Evolutionary conservation across 53 echinoderm and acorn worm genomes (phyloP).

Genomic region (Actinopyga echinites): DNA sequence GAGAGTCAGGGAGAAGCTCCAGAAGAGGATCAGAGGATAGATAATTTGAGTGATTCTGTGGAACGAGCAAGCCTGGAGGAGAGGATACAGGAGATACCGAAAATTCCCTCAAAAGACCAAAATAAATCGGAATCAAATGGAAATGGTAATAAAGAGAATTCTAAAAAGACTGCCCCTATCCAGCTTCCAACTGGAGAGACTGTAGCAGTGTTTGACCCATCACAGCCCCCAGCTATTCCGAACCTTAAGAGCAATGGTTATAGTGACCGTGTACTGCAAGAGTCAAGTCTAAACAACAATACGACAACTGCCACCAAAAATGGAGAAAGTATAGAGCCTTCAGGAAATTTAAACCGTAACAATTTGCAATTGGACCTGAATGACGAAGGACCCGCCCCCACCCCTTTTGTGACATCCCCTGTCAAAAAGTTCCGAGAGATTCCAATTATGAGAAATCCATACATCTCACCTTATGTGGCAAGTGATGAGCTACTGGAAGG

Average conservation of each 20-base stretch:
- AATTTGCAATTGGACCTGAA: constrained; percentile 64
- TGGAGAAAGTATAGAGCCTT: background rate
- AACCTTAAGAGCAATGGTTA: background rate
- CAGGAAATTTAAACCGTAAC: constrained; percentile 45
- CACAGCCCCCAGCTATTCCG: constrained; percentile 61
- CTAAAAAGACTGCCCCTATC: background rate
- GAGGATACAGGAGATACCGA: constrained; percentile 4
- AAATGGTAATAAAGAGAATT: constrained; percentile 21
- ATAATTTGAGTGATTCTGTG: constrained; percentile 34
- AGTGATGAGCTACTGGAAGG: constrained; percentile 87
- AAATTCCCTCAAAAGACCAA: background rate
- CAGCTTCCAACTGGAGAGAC: constrained; percentile 53
- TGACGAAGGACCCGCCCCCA: constrained; percentile 54
- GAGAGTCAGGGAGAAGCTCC: background rate
- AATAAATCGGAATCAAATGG: background rate
- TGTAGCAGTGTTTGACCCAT: constrained; percentile 76
- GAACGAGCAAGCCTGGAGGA: constrained; percentile 31
- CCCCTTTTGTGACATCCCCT: constrained; percentile 81
- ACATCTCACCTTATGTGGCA: constrained; percentile 87
- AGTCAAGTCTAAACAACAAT: constrained; percentile 28
- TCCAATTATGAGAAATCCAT: constrained; percentile 92
- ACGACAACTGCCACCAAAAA: background rate
- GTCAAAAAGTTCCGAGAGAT: constrained; percentile 80
- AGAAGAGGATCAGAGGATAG: constrained; percentile 8
- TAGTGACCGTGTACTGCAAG: constrained; percentile 8